phyloP scores from a whole-genome alignment of 1,140 invertebrate genomes.

The Copidosoma floridanum region DNA sequence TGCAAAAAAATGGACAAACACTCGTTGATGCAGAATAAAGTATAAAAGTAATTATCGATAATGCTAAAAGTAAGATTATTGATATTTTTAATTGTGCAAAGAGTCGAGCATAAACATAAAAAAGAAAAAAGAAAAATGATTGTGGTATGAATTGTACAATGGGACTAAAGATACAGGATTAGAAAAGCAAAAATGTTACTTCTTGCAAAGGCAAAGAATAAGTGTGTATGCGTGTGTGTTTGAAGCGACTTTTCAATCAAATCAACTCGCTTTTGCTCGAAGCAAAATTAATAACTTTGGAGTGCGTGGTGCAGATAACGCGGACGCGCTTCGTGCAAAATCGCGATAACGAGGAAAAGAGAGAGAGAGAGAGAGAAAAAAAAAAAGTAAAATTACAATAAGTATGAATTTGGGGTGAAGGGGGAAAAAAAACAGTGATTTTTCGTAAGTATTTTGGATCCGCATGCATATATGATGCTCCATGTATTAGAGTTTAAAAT shows the following conservation, averaged over 20 bases:
- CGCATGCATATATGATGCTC: slow-evolving; percentile 50
- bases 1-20: too few species aligned
- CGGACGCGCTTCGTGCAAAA: slow-evolving; percentile 34
- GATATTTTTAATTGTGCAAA: slow-evolving; percentile 53
- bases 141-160: slow-evolving; percentile 25
- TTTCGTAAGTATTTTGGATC: slow-evolving; percentile 46
- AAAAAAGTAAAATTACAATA: too few species aligned
- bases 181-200: too few species aligned
- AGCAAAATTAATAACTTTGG: slow-evolving; percentile 26
- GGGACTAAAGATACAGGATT: slow-evolving; percentile 27
- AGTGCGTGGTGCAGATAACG: slow-evolving; percentile 34
- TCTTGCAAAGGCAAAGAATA: too few species aligned
- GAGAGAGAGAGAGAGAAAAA: too few species aligned
- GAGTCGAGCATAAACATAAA: slow-evolving; percentile 40
- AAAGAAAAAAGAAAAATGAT: slow-evolving; percentile 26
- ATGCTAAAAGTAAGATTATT: slow-evolving; percentile 54
- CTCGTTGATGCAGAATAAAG: slow-evolving; percentile 48
- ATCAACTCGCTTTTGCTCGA: too few species aligned
- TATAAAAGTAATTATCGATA: slow-evolving; percentile 47
- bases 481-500: slow-evolving; percentile 47
- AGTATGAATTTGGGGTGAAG: slow-evolving; percentile 31
- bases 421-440: slow-evolving; percentile 29
- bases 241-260: slow-evolving; percentile 34
- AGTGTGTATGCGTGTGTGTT: slow-evolving; percentile 36
- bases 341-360: too few species aligned